Percentiles rank a stretch among this genome's conserved stretches.
These are phyloP conservation scores for Platycheirus albimanus DNA, from an alignment of 2,888 invertebrate genomes.

Conservation along the genomic window DNA sequence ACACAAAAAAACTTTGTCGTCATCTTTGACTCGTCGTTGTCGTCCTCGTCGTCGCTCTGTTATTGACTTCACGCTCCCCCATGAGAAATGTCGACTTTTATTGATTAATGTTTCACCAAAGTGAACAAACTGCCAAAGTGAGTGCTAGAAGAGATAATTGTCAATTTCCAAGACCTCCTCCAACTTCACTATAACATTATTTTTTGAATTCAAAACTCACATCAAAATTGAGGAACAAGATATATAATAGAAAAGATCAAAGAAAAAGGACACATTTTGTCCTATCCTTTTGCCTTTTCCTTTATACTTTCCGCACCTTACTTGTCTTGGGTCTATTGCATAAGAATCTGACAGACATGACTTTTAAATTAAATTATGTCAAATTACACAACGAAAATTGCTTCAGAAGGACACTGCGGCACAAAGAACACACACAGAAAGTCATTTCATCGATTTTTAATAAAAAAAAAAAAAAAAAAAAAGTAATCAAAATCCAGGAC, in stretches of 20 bases:
- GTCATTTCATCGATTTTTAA: slow-evolving; percentile 67
- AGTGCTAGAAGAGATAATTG: slow-evolving; percentile 10
- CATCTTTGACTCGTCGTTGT: slow-evolving; percentile 31
- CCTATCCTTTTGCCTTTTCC: slow-evolving; percentile 1
- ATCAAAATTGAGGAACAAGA: too few species aligned
- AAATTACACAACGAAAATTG: slow-evolving; percentile 67
- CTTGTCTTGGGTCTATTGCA: too few species aligned
- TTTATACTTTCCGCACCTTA: too few species aligned
- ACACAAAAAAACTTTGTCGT: slow-evolving; percentile 30
- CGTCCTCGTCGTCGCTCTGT: neutral
- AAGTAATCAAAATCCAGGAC: slow-evolving; percentile 57
- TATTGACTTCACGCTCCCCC: neutral
- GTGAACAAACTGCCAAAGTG: slow-evolving; percentile 24
- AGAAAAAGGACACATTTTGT: neutral
- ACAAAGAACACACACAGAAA: slow-evolving; percentile 46
- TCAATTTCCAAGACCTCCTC: slow-evolving; percentile 11
- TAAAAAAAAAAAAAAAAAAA: slow-evolving; percentile 45
- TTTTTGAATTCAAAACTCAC: slow-evolving; percentile 37
- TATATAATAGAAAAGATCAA: too few species aligned
- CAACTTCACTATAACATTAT: neutral
- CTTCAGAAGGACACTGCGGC: slow-evolving; percentile 72
- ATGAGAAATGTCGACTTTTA: slow-evolving; percentile 47
- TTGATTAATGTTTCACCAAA: slow-evolving; percentile 61
- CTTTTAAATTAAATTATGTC: slow-evolving; percentile 64
- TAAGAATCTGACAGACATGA: slow-evolving; percentile 48